Conservation (phyloP, 2,113 vertebrate species). For the Atractosteus spatula region DNA sequence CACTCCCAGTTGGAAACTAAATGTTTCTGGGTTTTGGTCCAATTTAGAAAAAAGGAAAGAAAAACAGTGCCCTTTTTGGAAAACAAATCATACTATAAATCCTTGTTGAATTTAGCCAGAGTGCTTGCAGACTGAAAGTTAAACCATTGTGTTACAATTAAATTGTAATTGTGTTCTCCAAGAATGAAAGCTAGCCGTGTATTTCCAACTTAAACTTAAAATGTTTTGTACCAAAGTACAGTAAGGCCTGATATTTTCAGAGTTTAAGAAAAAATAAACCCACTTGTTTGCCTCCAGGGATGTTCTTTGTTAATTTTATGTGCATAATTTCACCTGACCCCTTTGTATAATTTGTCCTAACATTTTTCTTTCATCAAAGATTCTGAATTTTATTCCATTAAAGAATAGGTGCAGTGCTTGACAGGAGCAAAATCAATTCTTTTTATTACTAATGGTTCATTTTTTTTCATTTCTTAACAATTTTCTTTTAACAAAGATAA, state of each 20-base stretch:
- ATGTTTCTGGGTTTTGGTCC: no score
- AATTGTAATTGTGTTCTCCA: slow-evolving; percentile 1
- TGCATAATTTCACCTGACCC: slow-evolving; percentile 26
- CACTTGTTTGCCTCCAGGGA: slow-evolving; percentile 37
- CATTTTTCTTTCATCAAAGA: no score
- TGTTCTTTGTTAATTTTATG: slow-evolving; percentile 31
- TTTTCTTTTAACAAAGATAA: no score
- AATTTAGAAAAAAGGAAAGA: no score
- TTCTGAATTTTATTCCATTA: background rate
- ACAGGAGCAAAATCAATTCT: slow-evolving; percentile 7
- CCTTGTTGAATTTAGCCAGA: background rate
- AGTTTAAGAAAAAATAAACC: slow-evolving; percentile 12
- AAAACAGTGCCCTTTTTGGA: no score
- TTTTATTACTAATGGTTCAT: background rate
- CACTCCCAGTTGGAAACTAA: no score
- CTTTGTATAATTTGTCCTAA: slow-evolving; percentile 12
- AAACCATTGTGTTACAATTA: background rate
- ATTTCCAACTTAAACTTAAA: background rate
- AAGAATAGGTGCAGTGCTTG: slow-evolving; percentile 4
- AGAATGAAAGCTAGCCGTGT: background rate
- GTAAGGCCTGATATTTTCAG: background rate
- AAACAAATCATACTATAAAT: background rate
- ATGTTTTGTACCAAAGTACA: background rate
- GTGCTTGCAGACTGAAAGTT: background rate
- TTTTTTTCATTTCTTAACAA: background rate